These are phyloP conservation scores for Catharus bicknelli DNA, from an alignment of 2,113 vertebrate species.

Conservation along the genomic window DNA sequence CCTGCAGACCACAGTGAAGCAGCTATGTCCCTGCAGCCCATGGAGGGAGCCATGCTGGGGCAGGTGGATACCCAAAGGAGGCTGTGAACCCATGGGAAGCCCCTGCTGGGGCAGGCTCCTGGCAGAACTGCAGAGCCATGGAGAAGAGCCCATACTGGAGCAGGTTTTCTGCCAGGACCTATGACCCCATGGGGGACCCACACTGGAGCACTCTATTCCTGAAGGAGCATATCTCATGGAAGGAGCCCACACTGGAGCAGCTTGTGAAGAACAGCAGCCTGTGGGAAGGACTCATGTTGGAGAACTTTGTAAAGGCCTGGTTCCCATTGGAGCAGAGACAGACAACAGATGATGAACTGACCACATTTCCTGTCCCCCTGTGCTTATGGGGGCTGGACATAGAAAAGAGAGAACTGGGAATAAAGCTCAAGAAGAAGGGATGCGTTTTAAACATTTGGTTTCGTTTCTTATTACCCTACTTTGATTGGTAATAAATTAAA, in stretches of 20 bases:
- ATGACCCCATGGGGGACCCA: neutral
- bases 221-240: neutral
- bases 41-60: fast-evolving
- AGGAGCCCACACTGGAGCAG: neutral
- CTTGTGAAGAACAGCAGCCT: neutral
- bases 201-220: neutral
- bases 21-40: neutral
- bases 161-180: neutral
- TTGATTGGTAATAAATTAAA: neutral
- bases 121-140: neutral
- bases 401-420: neutral
- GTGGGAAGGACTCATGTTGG: fast-evolving
- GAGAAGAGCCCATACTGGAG: neutral
- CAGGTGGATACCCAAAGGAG: neutral
- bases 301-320: neutral
- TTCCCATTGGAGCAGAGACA: neutral
- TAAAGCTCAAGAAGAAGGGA: neutral
- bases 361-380: neutral
- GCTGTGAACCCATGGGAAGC: neutral
- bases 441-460: neutral
- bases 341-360: neutral
- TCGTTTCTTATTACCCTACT: neutral
- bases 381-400: neutral
- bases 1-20: neutral
- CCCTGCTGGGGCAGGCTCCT: neutral